Evolutionary conservation across 2,888 invertebrate genomes (phyloP), one percentile per base, ranked within the genome.

Genomic region (Eurytoma adleriae): DNA sequence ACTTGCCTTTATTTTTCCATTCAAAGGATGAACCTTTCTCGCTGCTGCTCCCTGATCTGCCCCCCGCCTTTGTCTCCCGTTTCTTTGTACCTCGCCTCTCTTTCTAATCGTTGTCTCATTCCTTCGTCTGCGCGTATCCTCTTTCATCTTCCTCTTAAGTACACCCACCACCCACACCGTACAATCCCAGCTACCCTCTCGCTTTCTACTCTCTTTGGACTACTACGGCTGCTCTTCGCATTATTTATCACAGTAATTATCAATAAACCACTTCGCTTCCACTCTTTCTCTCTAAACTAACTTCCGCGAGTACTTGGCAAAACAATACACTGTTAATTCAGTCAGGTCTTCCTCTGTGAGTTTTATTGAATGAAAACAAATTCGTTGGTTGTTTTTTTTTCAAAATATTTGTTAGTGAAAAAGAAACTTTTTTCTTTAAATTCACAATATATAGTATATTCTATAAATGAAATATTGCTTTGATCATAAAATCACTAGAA

Each of bases 201-300:
- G n/a, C 30, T 67, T 24, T 62, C 52, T 24, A 61, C 67, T 66
- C 56, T 18, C 12, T 12, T 24, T n/a, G 18, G 18, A n/a, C 14
- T 18, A 27, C 52, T 16, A 30, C 40, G 13, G 16, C 52, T 52
- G 79, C 78, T 82, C 84, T 83, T 85, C 86, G 82, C 84, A 86
- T 88, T 88, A 88, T 89, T 88, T 88, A 89, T 88, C 87, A 85
- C 85, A 83, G 87, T 86, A 87, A 88, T 88, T 88, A 86, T 86
- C 87, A 86, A 88, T 88, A 88, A 88, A 88, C 85, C 84, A 85
- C 86, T 85, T 86, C 86, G 85, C 85, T 86, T 84, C 83, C 84
- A 85, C 82, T 75, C 80, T 75, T 78, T 83, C 56, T 61, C 64
- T 57, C 78, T 40, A 40, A 40, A 40, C 40, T 40, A 40, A 40